Base-by-base conservation (phyloP, 1,140 invertebrate species). In the Brevipalpus yothersi region DNA sequence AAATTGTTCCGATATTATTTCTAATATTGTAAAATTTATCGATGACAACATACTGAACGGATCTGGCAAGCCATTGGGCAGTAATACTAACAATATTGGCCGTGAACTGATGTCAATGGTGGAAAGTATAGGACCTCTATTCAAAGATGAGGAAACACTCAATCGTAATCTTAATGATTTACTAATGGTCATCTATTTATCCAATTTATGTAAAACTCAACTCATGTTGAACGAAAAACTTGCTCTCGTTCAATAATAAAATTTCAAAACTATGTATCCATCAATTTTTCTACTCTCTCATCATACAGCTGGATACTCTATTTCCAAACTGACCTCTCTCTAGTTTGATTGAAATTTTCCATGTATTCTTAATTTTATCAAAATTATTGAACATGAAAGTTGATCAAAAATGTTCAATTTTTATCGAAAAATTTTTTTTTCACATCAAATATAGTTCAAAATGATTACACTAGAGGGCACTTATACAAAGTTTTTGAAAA, bases 121-220 rank as follows among this genome's bases (percentile, higher is more conserved):
- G 39, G 66, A 67, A 42, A 65, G 62, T 55, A 56, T 63, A 19
- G 49, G 62, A 9, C 62, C 63, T 15, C 61, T 65, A 43, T 53
- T 53, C 45, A 56, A 54, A 15, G 47, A 58, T 41, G 58, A 60
- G 31, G 64, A 65, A 13, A 51, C 56, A n/a, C 19, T 62, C 11
- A 64, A 61, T 47, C 40, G 56, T 17, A 60, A 59, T 60, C 61
- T 67, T 39, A 53, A 81, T 79, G 91, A 96, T 77, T 77, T 95
- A 61, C 74, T 96, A 51, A 93, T 95, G 91, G 89, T 95, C 54
- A 82, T 92, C 63, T 92, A 91, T 45, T 75, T 96, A 31, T 86
- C 89, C 10, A 90, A 95, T 69, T 75, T 96, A n/a, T 90, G 90
- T 63, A 89, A 91, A 74, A 90, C 88, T 9, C 90, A 96, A 73